Evolutionary conservation across 1,140 invertebrate species (phyloP), one percentile per base, ranked within the genome.

Genomic region (Rhysida immarginata): DNA sequence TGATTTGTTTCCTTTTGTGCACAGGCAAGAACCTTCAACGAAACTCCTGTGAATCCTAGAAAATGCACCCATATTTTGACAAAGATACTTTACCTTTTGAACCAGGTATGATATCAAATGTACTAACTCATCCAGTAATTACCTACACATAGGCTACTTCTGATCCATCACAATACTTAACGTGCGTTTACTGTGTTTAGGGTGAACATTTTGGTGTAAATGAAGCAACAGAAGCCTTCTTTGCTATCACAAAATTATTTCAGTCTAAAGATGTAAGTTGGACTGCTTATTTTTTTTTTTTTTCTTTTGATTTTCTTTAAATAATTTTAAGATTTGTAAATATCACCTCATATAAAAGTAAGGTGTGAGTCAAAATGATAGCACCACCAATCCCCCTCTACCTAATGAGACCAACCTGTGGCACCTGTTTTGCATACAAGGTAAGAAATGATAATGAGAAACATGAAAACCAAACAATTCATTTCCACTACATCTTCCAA

Each of bases 171-270:
- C n/a, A 27, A 23, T 52, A 55, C 18, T 61, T 67, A 46, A 8
- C 13, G 24, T 64, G 82, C 77, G n/a, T n/a, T n/a, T n/a, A n/a
- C n/a, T n/a, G n/a, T 35, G 5, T 35, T 16, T 35, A 35, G 29
- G 92, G 95, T 0, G 95, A 98, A 68, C 80, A 81, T 60, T 75
- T 99, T 53, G 85, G 87, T 5, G 82, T 85, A 0, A 87, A 84
- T 48, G 96, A 99, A 74, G 96, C 96, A 0, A 99, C 96, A 11
- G 95, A 98, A 66, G 85, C 87, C 18, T 99, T 99, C 70, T 99
- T 99, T 75, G 95, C 96, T 11, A 96, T 98, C 79, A 99, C 96
- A 1, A 99, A 99, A 72, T 73, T 99, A 5, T 99, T 98, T 71
- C 96, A 99, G 70, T 95, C 87, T 0, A 88, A 90, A 66, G 95